phyloP scores from a whole-genome alignment of 1,140 invertebrate species.

The Pantala flavescens region DNA sequence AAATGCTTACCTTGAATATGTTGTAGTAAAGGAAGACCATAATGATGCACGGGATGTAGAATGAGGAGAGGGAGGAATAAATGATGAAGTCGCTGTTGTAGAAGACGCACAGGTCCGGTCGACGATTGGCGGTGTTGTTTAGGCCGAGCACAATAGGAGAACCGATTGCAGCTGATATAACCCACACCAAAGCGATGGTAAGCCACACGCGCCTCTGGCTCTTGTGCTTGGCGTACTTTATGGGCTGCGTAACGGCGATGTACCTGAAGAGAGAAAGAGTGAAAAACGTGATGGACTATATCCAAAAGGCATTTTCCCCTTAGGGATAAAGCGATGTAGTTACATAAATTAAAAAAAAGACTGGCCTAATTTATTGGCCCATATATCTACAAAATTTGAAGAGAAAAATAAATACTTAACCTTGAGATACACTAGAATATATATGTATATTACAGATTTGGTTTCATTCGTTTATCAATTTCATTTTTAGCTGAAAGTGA shows the following conservation, averaged over 20 bases:
- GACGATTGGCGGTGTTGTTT: constrained; percentile 75
- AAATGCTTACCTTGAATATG: constrained; percentile 94
- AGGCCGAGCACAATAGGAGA: constrained; percentile 92
- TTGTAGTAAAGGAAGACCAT: constrained; percentile 98
- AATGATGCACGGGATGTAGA: constrained; percentile 97
- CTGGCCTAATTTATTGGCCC: too few relatives aligned
- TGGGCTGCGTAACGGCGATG: constrained; percentile 96
- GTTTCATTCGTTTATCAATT: too few relatives aligned
- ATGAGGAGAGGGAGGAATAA: constrained; percentile 93
- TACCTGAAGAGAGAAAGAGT: constrained; percentile 57
- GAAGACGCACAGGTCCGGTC: constrained; percentile 78
- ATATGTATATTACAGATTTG: too few relatives aligned
- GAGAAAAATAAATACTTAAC: too few relatives aligned
- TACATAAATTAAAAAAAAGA: too few relatives aligned
- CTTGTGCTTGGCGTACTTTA: constrained; percentile 98
- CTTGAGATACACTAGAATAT: too few relatives aligned
- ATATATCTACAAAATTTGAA: too few relatives aligned
- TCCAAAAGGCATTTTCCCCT: too few relatives aligned
- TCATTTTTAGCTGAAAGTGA: too few relatives aligned
- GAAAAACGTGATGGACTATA: too few relatives aligned
- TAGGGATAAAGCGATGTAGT: too few relatives aligned
- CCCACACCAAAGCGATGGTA: constrained; percentile 94
- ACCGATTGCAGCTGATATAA: constrained; percentile 91
- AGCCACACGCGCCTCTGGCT: constrained; percentile 89
- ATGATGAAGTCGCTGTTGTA: constrained; percentile 98